Evolutionary conservation across 1,140 invertebrate species (phyloP), one percentile per base, ranked within the genome.

Genomic region (Proctacanthus coquilletti): DNA sequence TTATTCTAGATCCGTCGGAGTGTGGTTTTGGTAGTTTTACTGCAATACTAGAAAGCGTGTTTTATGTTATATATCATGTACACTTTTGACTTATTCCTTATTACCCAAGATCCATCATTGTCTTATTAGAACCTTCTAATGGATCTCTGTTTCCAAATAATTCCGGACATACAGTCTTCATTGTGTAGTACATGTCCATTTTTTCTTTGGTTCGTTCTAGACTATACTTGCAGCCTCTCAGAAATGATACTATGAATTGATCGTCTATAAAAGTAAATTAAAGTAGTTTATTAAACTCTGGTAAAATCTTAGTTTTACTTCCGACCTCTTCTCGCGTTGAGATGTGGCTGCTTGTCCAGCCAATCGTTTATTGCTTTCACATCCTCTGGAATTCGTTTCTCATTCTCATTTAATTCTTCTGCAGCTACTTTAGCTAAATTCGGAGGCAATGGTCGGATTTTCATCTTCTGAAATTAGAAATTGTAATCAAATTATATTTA

Each of bases 201-300:
- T 72, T 72, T 43, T 66, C 53, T 52, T 74, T 75, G 11, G 65
- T 65, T 45, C 60, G 57, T 50, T 74, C 69, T 36, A 74, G 50
- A 44, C 70, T 74, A 50, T 70, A 74, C 52, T 78, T 78, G 42
- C 66, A 69, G 21, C 71, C 68, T 15, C 73, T 58, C 21, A 77
- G 52, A 53, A 73, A 72, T 36, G 56, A 61, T 18, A 69, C 42
- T 9, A 75, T 40, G 53, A 65, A 68, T 50, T 69, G 65, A 43
- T 73, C 69, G 45, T 69, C 73, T 64, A 49, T 27, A 47, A 50
- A 57, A 46, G 20, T 31, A 18, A 32, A 32, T 6, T 5, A 6
- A 32, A 8, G 15, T 15, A 32, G 5, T 6, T 32, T 6, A 13
- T 6, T 10, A 32, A 32, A 6, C 17, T 13, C 30, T 6, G 5